Evolutionary conservation across 2,888 invertebrate genomes (phyloP).

Genomic region (Parnassius apollo): DNA sequence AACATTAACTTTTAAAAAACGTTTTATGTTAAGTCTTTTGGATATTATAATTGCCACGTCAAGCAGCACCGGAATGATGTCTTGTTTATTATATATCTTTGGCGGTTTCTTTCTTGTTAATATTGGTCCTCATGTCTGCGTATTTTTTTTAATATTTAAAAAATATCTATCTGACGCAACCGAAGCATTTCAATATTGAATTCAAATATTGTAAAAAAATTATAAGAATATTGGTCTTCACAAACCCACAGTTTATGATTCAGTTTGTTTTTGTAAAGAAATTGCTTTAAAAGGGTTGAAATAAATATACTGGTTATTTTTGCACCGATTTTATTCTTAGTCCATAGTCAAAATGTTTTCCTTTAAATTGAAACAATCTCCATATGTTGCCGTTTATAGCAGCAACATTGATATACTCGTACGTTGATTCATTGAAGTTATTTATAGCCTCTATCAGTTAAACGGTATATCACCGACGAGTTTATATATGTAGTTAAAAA

Average conservation of each 20-base stretch:
- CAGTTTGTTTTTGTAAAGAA: too few relatives aligned
- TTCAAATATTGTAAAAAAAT: too few relatives aligned
- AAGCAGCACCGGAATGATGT: not conserved
- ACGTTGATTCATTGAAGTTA: slow-evolving; percentile 1
- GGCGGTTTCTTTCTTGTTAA: not conserved
- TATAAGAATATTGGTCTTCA: too few relatives aligned
- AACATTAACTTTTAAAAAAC: slow-evolving; percentile 5
- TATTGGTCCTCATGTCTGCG: too few relatives aligned
- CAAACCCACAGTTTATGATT: too few relatives aligned
- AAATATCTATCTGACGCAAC: not conserved
- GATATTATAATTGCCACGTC: not conserved
- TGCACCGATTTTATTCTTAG: too few relatives aligned
- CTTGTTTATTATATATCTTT: not conserved
- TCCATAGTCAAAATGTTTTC: too few relatives aligned
- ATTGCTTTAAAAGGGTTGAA: too few relatives aligned
- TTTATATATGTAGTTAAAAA: not conserved
- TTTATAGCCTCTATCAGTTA: slow-evolving; percentile 1
- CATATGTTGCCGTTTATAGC: not conserved
- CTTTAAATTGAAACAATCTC: too few relatives aligned
- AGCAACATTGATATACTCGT: not conserved
- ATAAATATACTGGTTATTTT: too few relatives aligned
- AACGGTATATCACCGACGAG: slow-evolving; percentile 2
- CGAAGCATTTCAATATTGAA: too few relatives aligned
- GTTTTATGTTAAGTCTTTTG: not conserved
- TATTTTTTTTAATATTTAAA: too few relatives aligned